Base-by-base conservation (phyloP, 1,140 invertebrate genomes). In the Lordiphosa stackelbergi region DNA sequence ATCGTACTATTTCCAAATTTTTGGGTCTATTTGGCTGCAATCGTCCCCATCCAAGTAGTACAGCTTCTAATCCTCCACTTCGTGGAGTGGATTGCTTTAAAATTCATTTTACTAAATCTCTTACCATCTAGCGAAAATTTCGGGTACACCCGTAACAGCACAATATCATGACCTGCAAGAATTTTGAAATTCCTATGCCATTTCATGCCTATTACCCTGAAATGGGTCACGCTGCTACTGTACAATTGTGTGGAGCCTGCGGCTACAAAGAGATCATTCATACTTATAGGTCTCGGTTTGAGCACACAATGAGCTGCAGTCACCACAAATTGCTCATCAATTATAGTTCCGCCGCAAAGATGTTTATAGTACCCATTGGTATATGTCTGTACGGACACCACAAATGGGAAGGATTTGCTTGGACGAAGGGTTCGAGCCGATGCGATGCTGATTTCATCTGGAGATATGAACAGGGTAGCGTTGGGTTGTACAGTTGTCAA, bases 271-370 rank as follows among this genome's bases (percentile, higher is more conserved):
- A 65, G 22, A 11, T 57, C 10, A 0, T 19, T 57, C 9, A 41
- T 6, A 5, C 13, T 0, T 3, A 69, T 35, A 9, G 12, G 2
- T 9, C 4, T 34, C 1, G 65, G 65, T 4, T 60, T 57, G 4
- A 53, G 4, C 0, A 64, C 13, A 42, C 77, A 81, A 41, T 81
- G 77, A 1, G 77, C 77, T 0, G 72, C 54, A 5, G 57, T 62
- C 24, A 81, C 19, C 5, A 81, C 45, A n/a, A 73, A 60, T 5
- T 60, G 36, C 5, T 31, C 35, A 7, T 52, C 34, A 11, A 81
- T 41, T 5, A 81, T 83, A 0, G 56, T 28, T 5, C 77, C 77
- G 1, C 79, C 77, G 11, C 77, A 81, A 22, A 83, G 59, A 35
- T 81, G 77, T 13, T 55, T 52, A 36, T 57, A 77, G 16, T 35